phyloP scores from a whole-genome alignment of 1,140 invertebrate genomes.

The Cydia fagiglandana region DNA sequence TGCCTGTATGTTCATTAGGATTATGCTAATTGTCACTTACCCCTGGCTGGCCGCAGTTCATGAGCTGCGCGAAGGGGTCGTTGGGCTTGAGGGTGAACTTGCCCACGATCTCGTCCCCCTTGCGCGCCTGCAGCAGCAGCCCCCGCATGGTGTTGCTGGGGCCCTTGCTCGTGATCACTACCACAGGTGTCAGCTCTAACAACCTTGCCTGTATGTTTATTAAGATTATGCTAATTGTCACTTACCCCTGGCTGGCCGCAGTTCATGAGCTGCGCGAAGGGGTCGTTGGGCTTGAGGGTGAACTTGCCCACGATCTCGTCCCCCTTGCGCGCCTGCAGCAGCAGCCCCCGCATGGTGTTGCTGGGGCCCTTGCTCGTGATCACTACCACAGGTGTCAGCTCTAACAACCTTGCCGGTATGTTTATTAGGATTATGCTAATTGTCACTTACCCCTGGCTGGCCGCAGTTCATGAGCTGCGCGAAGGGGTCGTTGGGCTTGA shows the following conservation, averaged over 20 bases:
- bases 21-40: too few species aligned
- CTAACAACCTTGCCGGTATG: conserved; percentile 66
- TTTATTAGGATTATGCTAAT: too few species aligned
- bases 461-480: conserved; percentile 71
- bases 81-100: conserved; percentile 65
- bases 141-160: conserved; percentile 75
- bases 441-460: conserved; percentile 68
- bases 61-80: conserved; percentile 61
- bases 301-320: conserved; percentile 75
- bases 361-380: conserved; percentile 62
- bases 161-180: conserved; percentile 50
- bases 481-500: conserved; percentile 61
- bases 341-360: conserved; percentile 78
- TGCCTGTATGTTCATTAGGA: too few species aligned
- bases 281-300: conserved; percentile 57
- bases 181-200: neutral
- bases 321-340: conserved; percentile 76
- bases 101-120: conserved; percentile 71
- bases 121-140: conserved; percentile 78
- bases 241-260: conserved; percentile 74
- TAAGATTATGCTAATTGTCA: too few species aligned
- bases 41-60: conserved; percentile 70
- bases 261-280: conserved; percentile 67
- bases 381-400: conserved; percentile 63
- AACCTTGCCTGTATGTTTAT: too few species aligned